phyloP scores from a whole-genome alignment of 2,797 vertebrate species.

The Hydrocynus forskahlii region DNA sequence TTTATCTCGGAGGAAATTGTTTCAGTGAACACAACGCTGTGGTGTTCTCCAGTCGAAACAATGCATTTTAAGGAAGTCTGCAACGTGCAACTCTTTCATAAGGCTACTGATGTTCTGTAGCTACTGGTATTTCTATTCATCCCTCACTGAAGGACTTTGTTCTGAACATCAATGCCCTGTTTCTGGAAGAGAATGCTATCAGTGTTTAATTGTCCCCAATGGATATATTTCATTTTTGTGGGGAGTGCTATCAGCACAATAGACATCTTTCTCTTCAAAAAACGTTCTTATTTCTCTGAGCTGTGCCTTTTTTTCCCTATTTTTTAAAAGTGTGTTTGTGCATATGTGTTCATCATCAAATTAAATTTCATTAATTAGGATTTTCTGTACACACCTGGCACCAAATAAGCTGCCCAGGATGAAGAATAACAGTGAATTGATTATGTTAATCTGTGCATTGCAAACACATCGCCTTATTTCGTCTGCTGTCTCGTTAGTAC shows the following conservation, averaged over 20 bases:
- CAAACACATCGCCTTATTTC: background rate
- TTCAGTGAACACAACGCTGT: slow-evolving; percentile 34
- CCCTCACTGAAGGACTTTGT: slow-evolving; percentile 30
- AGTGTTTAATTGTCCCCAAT: slow-evolving; percentile 19
- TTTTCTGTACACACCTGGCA: background rate
- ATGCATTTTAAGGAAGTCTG: slow-evolving; percentile 16
- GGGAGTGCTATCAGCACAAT: background rate
- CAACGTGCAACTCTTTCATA: slow-evolving; percentile 14
- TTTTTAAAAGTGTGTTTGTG: too few relatives aligned
- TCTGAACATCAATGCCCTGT: slow-evolving; percentile 22
- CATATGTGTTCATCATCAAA: background rate
- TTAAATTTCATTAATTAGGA: background rate
- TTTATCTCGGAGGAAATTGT: too few relatives aligned
- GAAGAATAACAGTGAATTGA: background rate
- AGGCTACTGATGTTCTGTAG: slow-evolving; percentile 12
- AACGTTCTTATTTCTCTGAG: background rate
- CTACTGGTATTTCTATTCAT: background rate
- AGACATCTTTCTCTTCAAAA: background rate
- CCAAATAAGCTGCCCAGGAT: background rate
- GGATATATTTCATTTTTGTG: background rate
- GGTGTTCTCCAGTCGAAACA: slow-evolving; percentile 22
- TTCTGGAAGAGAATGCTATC: slow-evolving; percentile 9
- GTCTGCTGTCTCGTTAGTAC: background rate
- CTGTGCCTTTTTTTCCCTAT: background rate
- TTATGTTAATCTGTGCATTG: background rate